These are phyloP conservation scores for Rhineura floridana DNA, from an alignment of 2,113 vertebrate genomes.

Conservation along the genomic window DNA sequence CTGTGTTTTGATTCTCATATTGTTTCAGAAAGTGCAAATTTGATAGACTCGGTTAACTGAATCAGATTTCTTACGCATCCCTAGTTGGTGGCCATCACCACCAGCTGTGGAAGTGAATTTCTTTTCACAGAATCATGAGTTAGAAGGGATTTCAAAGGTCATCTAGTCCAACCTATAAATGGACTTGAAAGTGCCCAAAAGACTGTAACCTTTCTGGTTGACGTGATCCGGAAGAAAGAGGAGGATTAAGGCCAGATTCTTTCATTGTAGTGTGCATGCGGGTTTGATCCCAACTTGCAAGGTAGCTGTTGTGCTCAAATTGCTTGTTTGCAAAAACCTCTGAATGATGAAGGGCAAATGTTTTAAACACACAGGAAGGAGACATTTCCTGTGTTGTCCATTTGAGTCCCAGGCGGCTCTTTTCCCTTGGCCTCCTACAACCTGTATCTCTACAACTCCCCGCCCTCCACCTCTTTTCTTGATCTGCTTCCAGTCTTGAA, in stretches of 20 bases:
- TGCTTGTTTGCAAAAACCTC: conserved; percentile 33
- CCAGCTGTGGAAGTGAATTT: no score
- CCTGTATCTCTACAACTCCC: not conserved
- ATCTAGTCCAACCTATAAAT: not conserved
- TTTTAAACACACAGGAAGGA: conserved; percentile 13
- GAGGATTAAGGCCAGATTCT: conserved; percentile 17
- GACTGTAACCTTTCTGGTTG: conserved; percentile 5
- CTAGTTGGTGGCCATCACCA: no score
- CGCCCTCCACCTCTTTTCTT: not conserved
- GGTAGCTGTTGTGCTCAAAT: not conserved
- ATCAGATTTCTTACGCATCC: no score
- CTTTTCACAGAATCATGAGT: no score
- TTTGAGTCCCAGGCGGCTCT: not conserved
- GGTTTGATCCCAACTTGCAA: conserved; percentile 7
- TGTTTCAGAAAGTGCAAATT: no score
- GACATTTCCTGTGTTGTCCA: conserved; percentile 43
- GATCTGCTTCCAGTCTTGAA: not conserved
- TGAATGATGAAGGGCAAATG: conserved; percentile 47
- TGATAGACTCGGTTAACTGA: no score
- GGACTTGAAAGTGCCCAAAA: not conserved
- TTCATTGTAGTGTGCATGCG: conserved; percentile 30
- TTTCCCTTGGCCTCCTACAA: conserved; percentile 27
- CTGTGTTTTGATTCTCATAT: no score
- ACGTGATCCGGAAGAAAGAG: conserved; percentile 11
- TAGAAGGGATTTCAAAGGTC: not conserved